phyloP scores from a whole-genome alignment of 2,888 invertebrate genomes.

The Agrenia bidenticulata region DNA sequence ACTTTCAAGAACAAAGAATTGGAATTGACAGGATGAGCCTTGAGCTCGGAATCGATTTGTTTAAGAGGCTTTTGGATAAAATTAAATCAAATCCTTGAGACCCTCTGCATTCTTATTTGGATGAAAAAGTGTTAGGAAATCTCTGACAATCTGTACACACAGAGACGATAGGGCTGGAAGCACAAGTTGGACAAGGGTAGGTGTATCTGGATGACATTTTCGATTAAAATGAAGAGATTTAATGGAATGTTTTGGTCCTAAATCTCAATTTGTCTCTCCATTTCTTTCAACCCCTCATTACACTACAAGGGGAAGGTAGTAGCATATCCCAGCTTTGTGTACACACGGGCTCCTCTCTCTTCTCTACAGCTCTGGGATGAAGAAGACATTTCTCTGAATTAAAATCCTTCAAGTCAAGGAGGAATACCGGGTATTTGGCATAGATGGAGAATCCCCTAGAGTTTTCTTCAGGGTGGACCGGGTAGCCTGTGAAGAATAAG shows the following conservation, averaged over 20 bases:
- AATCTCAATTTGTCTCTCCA: constrained; percentile 14
- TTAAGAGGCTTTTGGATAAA: constrained; percentile 1
- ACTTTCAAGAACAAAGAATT: not conserved
- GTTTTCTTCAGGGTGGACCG: no score
- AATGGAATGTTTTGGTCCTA: constrained; percentile 2
- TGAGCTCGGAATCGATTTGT: constrained; percentile 4
- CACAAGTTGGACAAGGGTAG: not conserved
- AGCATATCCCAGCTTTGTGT: no score
- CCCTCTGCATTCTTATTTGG: not conserved
- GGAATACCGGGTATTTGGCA: no score
- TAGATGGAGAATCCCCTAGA: no score
- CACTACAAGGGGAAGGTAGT: not conserved
- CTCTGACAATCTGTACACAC: no score
- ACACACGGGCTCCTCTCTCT: not conserved
- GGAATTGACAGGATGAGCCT: constrained; percentile 4
- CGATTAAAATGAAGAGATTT: constrained; percentile 20
- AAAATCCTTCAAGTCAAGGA: not conserved
- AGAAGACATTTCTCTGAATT: constrained; percentile 2
- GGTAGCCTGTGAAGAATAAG: no score
- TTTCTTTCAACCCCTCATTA: constrained; percentile 14
- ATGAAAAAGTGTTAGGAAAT: not conserved
- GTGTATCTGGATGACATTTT: constrained; percentile 15
- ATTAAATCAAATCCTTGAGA: not conserved
- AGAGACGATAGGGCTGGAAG: no score
- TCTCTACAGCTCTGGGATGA: not conserved